phyloP scores from a whole-genome alignment of 2,113 vertebrate species.

The Xiphophorus couchianus region DNA sequence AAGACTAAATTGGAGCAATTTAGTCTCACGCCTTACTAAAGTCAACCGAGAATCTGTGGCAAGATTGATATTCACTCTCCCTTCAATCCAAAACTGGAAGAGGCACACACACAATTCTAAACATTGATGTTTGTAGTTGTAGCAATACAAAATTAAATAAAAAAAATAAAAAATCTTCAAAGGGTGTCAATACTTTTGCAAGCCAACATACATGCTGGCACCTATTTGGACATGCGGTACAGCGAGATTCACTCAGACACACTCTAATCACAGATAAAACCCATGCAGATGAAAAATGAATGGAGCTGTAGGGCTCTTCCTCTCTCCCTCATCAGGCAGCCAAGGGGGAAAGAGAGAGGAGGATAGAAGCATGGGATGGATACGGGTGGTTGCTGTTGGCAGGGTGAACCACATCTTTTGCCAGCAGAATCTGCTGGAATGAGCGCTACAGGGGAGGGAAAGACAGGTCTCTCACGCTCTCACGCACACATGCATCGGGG shows the following conservation, averaged over 20 bases:
- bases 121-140: background rate
- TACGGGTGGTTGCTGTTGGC: conserved; percentile 58
- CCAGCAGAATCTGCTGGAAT: conserved; percentile 75
- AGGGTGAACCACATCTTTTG: conserved; percentile 55
- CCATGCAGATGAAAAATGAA: conserved; percentile 39
- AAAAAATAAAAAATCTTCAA: background rate
- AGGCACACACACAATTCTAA: background rate
- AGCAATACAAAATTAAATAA: background rate
- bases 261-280: conserved; percentile 37
- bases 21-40: too few species aligned
- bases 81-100: background rate
- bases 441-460: conserved; percentile 47
- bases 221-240: conserved; percentile 3
- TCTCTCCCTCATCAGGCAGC: conserved; percentile 39
- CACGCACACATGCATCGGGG: conserved; percentile 29
- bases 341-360: conserved; percentile 23
- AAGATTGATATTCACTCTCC: background rate
- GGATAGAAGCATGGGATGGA: conserved; percentile 42
- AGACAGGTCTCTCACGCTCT: conserved; percentile 19
- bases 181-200: background rate
- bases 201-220: background rate
- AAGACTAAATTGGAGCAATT: too few species aligned
- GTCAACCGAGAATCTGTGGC: too few species aligned
- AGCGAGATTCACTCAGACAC: conserved; percentile 23
- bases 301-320: conserved; percentile 36